Base-by-base conservation (phyloP, 2,113 vertebrate genomes). In the Pipra filicauda region DNA sequence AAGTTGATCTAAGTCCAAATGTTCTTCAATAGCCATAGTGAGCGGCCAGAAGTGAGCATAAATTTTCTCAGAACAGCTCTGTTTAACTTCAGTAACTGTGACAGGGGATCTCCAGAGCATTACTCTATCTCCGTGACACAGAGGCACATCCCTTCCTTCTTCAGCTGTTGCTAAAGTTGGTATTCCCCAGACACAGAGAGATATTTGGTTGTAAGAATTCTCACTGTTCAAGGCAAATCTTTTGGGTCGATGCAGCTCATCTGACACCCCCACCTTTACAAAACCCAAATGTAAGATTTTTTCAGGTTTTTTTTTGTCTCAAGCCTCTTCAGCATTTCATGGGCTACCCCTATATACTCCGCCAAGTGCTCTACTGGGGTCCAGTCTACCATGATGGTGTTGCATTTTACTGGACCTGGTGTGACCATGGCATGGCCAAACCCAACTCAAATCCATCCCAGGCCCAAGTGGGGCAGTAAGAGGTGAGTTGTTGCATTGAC, bases 301-400 rank as follows among this genome's bases (percentile, higher is more conserved):
- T 27, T 65, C 43, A 85, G 30, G 5, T 23, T 79, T 83, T n/a
- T 58, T 30, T 67, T 92, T 91, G 37, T 57, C 52, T 62, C 30
- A n/a, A 8, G 23, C 3, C 5, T 33, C 39, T 69, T 79, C 46
- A 78, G 33, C 2, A 2, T 72, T 86, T 80, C 8, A 4, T 59
- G 33, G 8, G 26, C 12, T 39, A 37, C 33, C 18, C 14, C 24
- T 19, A 7, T 21, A 27, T 69, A 33, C 28, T 70, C 44, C 57
- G 55, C 33, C 35, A 65, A 72, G 76, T 66, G 43, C 52, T 79
- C 30, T 85, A 21, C 35, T 79, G 33, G 10, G 12, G 4, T 77
- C 41, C 41, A 6, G 8, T 17, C 67, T 70, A 22, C 39, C 6
- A 3, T 6, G 23, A 27, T 18, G 43, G 3, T 1, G 0, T 9